Percentiles rank a stretch among this genome's conserved stretches.
Conservation (phyloP, 2,888 invertebrate species). For the Mimachlamys varia region DNA sequence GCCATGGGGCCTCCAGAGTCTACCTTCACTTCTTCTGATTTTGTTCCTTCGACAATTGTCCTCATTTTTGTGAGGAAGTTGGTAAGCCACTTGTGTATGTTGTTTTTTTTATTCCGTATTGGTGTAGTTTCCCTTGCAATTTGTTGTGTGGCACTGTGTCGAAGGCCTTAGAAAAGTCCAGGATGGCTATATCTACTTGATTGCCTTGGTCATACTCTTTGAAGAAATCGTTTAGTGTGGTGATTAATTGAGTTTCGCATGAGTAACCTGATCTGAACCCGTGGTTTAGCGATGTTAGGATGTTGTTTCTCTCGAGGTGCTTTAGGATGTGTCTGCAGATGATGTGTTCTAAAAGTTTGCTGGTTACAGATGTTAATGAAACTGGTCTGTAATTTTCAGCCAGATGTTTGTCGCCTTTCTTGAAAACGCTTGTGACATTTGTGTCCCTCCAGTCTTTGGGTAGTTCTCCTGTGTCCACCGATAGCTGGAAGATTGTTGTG, state of each 20-base stretch:
- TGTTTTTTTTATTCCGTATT: too few species aligned
- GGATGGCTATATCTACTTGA: slow-evolving; percentile 50
- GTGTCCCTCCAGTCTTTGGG: slow-evolving; percentile 53
- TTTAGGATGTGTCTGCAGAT: slow-evolving; percentile 52
- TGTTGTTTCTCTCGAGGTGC: slow-evolving; percentile 52
- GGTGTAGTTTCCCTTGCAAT: slow-evolving; percentile 40
- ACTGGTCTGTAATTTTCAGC: slow-evolving; percentile 53
- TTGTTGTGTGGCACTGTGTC: slow-evolving; percentile 52
- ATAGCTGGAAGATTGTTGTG: slow-evolving; percentile 41
- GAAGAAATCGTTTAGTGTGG: slow-evolving; percentile 49
- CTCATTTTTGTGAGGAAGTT: slow-evolving; percentile 32
- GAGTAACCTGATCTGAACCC: slow-evolving; percentile 48
- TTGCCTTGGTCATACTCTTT: slow-evolving; percentile 33
- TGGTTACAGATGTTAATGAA: slow-evolving; percentile 45
- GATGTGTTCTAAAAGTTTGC: slow-evolving; percentile 56
- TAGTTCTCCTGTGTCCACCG: slow-evolving; percentile 45
- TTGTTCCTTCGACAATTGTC: slow-evolving; percentile 40
- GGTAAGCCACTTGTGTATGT: too few species aligned
- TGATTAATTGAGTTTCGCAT: slow-evolving; percentile 57
- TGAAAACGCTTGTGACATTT: slow-evolving; percentile 50
- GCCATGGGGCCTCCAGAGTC: slow-evolving; percentile 39
- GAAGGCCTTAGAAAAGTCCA: slow-evolving; percentile 53
- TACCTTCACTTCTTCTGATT: not conserved
- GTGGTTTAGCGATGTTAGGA: slow-evolving; percentile 53
- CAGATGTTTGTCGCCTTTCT: slow-evolving; percentile 53